Evolutionary conservation across 53 echinoderm and acorn worm genomes (phyloP), one percentile per base, ranked within the genome.

Genomic region (Pentamera pediparva): DNA sequence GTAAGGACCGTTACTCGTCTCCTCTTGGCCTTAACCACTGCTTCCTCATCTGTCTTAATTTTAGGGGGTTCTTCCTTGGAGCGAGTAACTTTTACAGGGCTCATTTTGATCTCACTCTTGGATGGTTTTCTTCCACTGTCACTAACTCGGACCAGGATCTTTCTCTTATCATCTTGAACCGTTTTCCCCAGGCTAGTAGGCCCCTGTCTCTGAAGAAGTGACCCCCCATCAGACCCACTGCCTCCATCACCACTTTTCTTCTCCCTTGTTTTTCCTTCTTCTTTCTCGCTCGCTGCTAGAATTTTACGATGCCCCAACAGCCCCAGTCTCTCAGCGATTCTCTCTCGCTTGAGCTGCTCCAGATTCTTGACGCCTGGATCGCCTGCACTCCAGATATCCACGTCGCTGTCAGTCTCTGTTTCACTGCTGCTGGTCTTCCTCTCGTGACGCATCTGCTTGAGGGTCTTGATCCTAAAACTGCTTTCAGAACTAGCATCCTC

Each of bases 291-390:
- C 27, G 9, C 13, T 26, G 11, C 26, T 24, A n/a, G n/a, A n/a
- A n/a, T n/a, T n/a, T n/a, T n/a, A n/a, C n/a, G n/a, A n/a, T n/a
- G n/a, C n/a, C 32, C 26, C 58, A 28, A 11, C 4, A 72, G 55
- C 6, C 80, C 86, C 6, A 81, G 43, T 58, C 79, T 52, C 43
- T 75, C 74, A 32, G 56, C 43, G 21, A 83, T 37, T 51, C 72
- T 64, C 52, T 79, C 88, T 22, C 40, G 49, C 40, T 64, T 78
- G 2, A 88, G 79, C 37, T 88, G 83, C 15, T 64, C 88, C 5
- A 88, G 59, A 27, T 37, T 79, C 39, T 88, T 88, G 35, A 87
- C 67, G 25, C 67, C 37, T 13, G 65, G 0, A 24, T 25, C 29
- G 13, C 41, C 43, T 38, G 26, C 37, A 4, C 17, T 5, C 29